Base-by-base conservation (phyloP, 2,888 invertebrate species). In the Troides helena region DNA sequence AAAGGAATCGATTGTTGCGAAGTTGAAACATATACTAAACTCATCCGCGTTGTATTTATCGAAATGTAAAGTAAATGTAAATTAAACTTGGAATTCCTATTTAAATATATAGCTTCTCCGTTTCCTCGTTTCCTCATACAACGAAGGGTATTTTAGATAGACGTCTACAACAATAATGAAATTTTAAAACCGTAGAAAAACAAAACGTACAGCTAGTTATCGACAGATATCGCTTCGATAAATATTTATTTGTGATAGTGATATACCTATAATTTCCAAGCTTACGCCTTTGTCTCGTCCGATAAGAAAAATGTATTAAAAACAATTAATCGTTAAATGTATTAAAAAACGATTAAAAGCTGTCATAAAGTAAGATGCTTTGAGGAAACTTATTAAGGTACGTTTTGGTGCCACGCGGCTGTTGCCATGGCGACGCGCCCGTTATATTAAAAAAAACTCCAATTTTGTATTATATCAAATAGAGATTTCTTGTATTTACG, bases 401-500 rank as follows among this genome's bases (percentile, higher is more conserved):
- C 77, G 75, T 78, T 76, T 76, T 86, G 88, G 89, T 88, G 88
- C 86, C 81, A 83, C 84, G 85, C 80, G 86, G 84, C 85, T 80
- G 88, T 91, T 77, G 81, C 83, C 84, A 89, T 87, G 82, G 86
- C 82, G 85, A 91, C 89, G 82, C 81, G 77, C 84, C 84, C 84
- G 83, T 81, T 80, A 50, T 5, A 57, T 57, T 57, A 23, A 21
- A 57, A 21, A 21, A 21, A 21, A 2, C 10, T 5, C 57, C 18
- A 57, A 4, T 21, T 21, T 57, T 21, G 21, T 57, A 10, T 53
- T 18, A 17, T 18, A 1, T 12, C 53, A 53, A 53, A 53, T 53
- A n/a, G n/a, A 30, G 10, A 39, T 39, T 39, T 39, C 39, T 39
- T 39, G 8, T 39, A 39, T 39, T 8, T 39, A 39, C 39, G 39